A percentile compares a stretch with the other conserved stretches of the same genome.
These are phyloP conservation scores for Orthosia gothica DNA, from an alignment of 2,888 invertebrate genomes.

Conservation along the genomic window DNA sequence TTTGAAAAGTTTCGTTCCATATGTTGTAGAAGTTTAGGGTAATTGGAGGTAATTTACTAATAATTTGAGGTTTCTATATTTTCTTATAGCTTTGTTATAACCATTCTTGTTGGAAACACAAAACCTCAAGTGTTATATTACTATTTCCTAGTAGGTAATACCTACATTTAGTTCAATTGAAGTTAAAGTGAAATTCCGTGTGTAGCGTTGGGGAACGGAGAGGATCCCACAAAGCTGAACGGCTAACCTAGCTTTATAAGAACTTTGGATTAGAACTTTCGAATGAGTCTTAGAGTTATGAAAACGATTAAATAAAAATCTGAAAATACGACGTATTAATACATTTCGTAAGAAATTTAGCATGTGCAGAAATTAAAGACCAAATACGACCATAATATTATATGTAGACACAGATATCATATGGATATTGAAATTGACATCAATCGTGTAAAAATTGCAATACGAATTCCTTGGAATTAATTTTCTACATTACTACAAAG, in stretches of 20 bases:
- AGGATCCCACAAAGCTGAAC: constrained; percentile 36
- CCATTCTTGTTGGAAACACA: constrained; percentile 25
- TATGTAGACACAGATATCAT: neutral
- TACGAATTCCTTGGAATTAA: neutral
- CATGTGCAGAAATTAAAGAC: neutral
- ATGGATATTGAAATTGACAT: too few relatives aligned
- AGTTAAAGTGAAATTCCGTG: constrained; percentile 55
- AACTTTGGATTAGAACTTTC: constrained; percentile 24
- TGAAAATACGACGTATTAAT: neutral
- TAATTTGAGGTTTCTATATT: constrained; percentile 54
- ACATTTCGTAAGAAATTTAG: neutral
- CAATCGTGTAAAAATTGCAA: neutral
- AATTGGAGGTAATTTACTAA: constrained; percentile 51
- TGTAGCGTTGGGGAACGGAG: constrained; percentile 41
- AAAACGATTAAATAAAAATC: neutral
- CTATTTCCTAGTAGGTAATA: constrained; percentile 19
- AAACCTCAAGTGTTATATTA: constrained; percentile 38
- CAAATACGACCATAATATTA: neutral
- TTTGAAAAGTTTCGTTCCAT: constrained; percentile 60
- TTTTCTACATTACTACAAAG: neutral
- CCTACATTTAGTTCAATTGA: constrained; percentile 40
- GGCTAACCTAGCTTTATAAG: constrained; percentile 14
- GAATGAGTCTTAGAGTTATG: constrained; percentile 13
- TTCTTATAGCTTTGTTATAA: constrained; percentile 39
- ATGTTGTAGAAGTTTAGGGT: constrained; percentile 48